Evolutionary conservation across 1,140 invertebrate species (phyloP).

Genomic region (Pachyrhynchus sulphureomaculatus): DNA sequence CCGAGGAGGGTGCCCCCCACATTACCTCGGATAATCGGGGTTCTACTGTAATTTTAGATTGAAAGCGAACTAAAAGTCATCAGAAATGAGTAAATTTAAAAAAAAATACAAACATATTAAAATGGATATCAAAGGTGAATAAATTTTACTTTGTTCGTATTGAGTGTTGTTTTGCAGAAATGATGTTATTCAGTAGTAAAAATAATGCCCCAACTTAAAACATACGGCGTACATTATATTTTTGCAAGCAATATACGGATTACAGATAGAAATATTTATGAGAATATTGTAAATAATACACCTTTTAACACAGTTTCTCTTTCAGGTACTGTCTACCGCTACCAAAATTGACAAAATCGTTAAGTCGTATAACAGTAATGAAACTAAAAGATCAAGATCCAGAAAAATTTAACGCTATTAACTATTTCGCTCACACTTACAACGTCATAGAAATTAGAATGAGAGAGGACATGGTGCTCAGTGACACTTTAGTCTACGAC

Average conservation of each 20-base stretch:
- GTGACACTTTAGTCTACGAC: slow-evolving; percentile 32
- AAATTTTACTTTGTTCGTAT: too few species aligned
- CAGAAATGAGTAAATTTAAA: too few species aligned
- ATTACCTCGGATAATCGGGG: too few species aligned
- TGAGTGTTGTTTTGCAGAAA: too few species aligned
- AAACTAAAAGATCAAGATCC: slow-evolving; percentile 25
- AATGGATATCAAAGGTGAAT: too few species aligned
- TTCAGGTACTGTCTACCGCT: slow-evolving; percentile 29
- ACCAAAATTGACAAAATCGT: slow-evolving; percentile 25
- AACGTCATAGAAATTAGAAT: slow-evolving; percentile 33
- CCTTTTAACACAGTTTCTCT: not conserved
- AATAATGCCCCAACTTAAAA: too few species aligned
- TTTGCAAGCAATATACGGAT: not conserved
- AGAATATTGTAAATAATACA: not conserved
- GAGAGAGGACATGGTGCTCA: slow-evolving; percentile 25
- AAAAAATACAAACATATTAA: too few species aligned
- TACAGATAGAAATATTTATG: too few species aligned
- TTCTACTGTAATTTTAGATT: too few species aligned
- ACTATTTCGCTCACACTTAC: slow-evolving; percentile 29
- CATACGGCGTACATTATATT: not conserved
- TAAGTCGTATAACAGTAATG: slow-evolving; percentile 25
- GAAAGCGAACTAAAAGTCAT: too few species aligned
- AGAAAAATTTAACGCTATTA: slow-evolving; percentile 21
- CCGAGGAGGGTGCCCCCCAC: too few species aligned
- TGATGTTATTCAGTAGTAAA: too few species aligned